Percentiles rank a stretch among this genome's conserved stretches.
These are phyloP conservation scores for Rhea americana DNA, from an alignment of 2,113 vertebrate species.

Conservation along the genomic window DNA sequence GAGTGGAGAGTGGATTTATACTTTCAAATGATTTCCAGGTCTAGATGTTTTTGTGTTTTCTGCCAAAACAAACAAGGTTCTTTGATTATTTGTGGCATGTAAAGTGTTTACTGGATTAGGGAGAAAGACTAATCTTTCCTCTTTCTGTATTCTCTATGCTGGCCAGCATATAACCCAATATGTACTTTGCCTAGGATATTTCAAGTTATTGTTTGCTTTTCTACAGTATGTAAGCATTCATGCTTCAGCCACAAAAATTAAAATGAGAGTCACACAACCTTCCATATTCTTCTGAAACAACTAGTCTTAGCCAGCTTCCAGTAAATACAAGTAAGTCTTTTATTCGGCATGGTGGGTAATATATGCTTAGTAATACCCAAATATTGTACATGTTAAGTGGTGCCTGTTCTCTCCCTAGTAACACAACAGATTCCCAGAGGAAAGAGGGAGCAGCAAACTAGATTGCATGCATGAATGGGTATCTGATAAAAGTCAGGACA, in stretches of 20 bases:
- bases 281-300: background rate
- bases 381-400: background rate
- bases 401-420: background rate
- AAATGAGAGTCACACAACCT: background rate
- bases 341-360: background rate
- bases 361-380: background rate
- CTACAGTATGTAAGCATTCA: background rate
- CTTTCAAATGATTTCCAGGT: background rate
- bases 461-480: background rate
- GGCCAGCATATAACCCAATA: background rate
- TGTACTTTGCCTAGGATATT: background rate
- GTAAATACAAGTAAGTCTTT: background rate
- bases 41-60: background rate
- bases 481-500: background rate
- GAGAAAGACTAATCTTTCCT: background rate
- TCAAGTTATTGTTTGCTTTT: background rate
- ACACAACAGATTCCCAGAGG: background rate
- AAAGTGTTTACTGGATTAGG: background rate
- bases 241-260: background rate
- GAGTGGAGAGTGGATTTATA: background rate
- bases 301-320: accelerated
- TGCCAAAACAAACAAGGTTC: background rate
- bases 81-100: background rate
- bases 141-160: background rate
- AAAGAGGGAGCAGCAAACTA: background rate